These are phyloP conservation scores for Antidorcas marsupialis DNA, from an alignment of 2,113 vertebrate genomes.

Conservation along the genomic window DNA sequence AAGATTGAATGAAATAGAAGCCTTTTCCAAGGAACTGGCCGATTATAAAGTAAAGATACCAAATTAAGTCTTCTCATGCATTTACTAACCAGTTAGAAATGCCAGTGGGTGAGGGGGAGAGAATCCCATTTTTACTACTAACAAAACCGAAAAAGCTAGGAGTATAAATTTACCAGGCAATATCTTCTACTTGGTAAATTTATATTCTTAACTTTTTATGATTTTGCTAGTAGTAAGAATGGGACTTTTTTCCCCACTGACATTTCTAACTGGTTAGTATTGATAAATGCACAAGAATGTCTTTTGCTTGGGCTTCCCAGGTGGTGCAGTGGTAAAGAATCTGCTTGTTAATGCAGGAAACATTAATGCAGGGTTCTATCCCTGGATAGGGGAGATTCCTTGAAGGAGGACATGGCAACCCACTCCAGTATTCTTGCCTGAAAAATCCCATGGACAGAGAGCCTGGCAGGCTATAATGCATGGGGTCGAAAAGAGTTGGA, in stretches of 20 bases:
- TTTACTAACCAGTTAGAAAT: too few relatives aligned
- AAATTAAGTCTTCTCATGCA: too few relatives aligned
- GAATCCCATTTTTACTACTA: not conserved
- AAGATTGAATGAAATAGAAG: not conserved
- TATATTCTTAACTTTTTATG: not conserved
- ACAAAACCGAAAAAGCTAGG: not conserved
- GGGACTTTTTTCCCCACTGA: not conserved
- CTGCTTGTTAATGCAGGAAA: not conserved
- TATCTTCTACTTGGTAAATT: not conserved
- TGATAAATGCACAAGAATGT: not conserved
- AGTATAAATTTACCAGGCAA: not conserved
- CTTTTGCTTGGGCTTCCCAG: not conserved
- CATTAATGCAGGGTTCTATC: not conserved
- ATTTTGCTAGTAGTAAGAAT: not conserved
- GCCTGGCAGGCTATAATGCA: not conserved
- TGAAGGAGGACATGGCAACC: not conserved
- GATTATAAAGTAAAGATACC: not conserved
- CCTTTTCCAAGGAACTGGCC: not conserved
- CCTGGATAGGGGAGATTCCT: not conserved
- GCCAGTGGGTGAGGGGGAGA: fast-evolving
- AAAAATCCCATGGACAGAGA: not conserved
- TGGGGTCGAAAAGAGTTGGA: not conserved
- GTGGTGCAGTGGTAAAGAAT: not conserved
- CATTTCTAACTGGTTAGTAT: not conserved
- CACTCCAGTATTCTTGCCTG: not conserved